Conservation (phyloP, 2,888 invertebrate species). For the Drosophila prostipennis region DNA sequence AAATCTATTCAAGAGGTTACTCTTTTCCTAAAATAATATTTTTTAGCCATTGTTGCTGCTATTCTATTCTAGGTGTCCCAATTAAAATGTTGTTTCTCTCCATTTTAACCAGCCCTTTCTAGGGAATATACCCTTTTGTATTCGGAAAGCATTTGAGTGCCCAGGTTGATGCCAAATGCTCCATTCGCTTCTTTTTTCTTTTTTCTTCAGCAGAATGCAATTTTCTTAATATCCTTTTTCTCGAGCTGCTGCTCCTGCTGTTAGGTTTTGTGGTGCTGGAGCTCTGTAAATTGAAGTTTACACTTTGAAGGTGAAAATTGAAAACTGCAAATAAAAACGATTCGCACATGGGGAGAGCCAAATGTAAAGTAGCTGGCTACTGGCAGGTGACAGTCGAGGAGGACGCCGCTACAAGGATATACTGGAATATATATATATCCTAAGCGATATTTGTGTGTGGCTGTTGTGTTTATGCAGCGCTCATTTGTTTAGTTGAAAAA, state of each 20-base stretch:
- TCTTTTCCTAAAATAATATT: too few relatives aligned
- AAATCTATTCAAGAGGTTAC: not conserved
- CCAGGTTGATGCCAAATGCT: constrained; percentile 24
- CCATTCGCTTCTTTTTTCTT: constrained; percentile 18
- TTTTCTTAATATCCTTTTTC: constrained; percentile 51
- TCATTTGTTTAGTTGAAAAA: constrained; percentile 56
- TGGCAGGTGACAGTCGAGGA: constrained; percentile 43
- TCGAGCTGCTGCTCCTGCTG: constrained; percentile 16
- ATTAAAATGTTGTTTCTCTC: not conserved
- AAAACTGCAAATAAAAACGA: constrained; percentile 67
- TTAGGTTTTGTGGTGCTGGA: constrained; percentile 17
- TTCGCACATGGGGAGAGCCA: constrained; percentile 64
- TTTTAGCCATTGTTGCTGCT: too few relatives aligned
- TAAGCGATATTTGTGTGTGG: constrained; percentile 12
- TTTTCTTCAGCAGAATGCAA: constrained; percentile 59
- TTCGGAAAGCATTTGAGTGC: constrained; percentile 28
- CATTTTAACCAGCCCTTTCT: not conserved
- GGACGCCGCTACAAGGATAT: constrained; percentile 20
- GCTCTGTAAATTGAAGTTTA: constrained; percentile 69
- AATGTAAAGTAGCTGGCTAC: constrained; percentile 70
- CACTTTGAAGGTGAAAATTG: constrained; percentile 75
- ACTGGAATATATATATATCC: constrained; percentile 6
- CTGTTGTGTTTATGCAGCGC: constrained; percentile 35
- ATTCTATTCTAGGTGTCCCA: too few relatives aligned
- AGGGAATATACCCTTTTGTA: constrained; percentile 1